Evolutionary conservation across 2,888 invertebrate genomes (phyloP).

Genomic region (Torymus tubicola): DNA sequence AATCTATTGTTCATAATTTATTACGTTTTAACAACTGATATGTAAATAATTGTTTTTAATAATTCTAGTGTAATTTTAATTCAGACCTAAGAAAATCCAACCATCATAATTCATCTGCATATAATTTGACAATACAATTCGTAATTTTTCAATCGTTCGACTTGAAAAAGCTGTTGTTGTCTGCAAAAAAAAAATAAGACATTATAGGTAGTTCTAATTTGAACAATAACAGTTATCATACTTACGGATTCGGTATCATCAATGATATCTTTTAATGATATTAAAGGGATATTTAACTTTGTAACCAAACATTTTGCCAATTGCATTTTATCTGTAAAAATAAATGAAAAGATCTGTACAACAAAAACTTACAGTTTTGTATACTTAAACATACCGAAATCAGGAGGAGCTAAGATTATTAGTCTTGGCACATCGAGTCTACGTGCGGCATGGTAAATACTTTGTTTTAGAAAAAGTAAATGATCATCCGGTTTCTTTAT

Average conservation of each 20-base stretch:
- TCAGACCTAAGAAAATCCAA: slow-evolving; percentile 74
- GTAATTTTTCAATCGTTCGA: slow-evolving; percentile 69
- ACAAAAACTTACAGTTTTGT: too few species aligned
- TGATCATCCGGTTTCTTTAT: slow-evolving; percentile 82
- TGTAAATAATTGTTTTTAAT: too few species aligned
- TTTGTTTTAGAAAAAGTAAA: slow-evolving; percentile 81
- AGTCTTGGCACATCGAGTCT: slow-evolving; percentile 78
- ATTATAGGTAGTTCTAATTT: neutral
- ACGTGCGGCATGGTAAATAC: slow-evolving; percentile 77
- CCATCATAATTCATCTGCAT: slow-evolving; percentile 69
- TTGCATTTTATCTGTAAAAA: slow-evolving; percentile 60
- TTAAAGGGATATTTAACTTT: slow-evolving; percentile 61
- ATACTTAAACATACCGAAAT: slow-evolving; percentile 65
- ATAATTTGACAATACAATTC: slow-evolving; percentile 69
- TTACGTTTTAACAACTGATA: neutral
- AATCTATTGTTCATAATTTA: slow-evolving; percentile 68
- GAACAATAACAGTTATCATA: neutral
- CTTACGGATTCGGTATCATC: slow-evolving; percentile 36
- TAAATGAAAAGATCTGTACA: neutral
- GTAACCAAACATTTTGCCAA: slow-evolving; percentile 62
- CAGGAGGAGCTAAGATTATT: slow-evolving; percentile 79
- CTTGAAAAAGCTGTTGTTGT: slow-evolving; percentile 5
- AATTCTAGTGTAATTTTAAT: slow-evolving; percentile 6
- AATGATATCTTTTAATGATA: slow-evolving; percentile 61
- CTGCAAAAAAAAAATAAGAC: slow-evolving; percentile 5